phyloP scores from a whole-genome alignment of 2,113 vertebrate genomes.

The Salvelinus fontinalis region DNA sequence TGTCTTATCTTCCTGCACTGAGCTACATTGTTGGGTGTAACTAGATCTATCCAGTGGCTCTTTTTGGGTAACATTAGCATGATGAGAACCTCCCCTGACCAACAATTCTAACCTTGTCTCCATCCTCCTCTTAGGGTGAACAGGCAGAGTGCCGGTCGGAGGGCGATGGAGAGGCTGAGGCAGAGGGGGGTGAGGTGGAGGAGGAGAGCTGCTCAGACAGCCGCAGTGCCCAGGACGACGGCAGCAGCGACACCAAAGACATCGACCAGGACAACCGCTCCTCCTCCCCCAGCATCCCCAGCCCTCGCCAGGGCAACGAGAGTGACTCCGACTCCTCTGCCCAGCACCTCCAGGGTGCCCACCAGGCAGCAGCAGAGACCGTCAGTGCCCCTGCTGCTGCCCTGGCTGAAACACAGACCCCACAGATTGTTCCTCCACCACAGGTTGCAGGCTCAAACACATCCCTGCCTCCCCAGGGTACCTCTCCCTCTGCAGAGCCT shows the following conservation, averaged over 20 bases:
- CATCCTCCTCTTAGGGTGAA: constrained; percentile 70
- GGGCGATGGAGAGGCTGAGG: constrained; percentile 1
- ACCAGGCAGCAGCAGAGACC: constrained; percentile 63
- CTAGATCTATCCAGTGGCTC: too few relatives aligned
- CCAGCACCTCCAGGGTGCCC: constrained; percentile 73
- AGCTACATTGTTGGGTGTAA: too few relatives aligned
- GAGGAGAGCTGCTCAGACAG: constrained; percentile 93
- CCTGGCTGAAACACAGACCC: constrained; percentile 51
- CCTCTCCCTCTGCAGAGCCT: constrained; percentile 56
- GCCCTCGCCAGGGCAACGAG: constrained; percentile 94
- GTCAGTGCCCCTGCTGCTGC: constrained; percentile 54
- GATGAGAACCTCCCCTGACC: not conserved
- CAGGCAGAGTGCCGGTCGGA: constrained; percentile 87
- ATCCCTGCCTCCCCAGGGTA: constrained; percentile 25
- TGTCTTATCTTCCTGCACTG: too few relatives aligned
- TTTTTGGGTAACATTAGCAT: not conserved
- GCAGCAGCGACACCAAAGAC: constrained; percentile 97
- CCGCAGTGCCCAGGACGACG: constrained; percentile 94
- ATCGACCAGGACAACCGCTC: constrained; percentile 99
- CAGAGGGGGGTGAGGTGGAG: constrained; percentile 72
- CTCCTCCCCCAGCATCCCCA: constrained; percentile 96
- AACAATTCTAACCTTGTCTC: not conserved
- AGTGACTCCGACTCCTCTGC: constrained; percentile 95
- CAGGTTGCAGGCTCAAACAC: constrained; percentile 41
- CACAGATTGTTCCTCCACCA: constrained; percentile 28